These are phyloP conservation scores for Emmelina monodactyla DNA, from an alignment of 2,888 invertebrate genomes.

Conservation along the genomic window DNA sequence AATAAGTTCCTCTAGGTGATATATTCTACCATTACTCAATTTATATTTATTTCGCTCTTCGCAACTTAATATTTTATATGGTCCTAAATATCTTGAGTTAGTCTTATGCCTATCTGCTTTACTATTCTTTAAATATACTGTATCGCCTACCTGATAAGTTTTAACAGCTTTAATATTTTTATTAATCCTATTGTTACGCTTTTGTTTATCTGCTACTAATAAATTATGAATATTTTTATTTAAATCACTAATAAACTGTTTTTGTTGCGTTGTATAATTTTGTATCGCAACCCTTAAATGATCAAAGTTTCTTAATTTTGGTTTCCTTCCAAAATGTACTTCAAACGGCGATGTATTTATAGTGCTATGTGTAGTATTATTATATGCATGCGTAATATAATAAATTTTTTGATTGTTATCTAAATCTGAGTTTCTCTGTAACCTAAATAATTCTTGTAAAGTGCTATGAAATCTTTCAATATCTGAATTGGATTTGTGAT, in stretches of 20 bases:
- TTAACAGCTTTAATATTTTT: not conserved
- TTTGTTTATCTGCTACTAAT: not conserved
- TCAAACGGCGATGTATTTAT: slow-evolving; percentile 10
- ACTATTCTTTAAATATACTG: slow-evolving; percentile 10
- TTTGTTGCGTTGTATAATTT: slow-evolving; percentile 4
- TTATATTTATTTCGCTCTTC: slow-evolving; percentile 8
- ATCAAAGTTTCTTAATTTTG: slow-evolving; percentile 10
- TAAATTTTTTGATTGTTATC: slow-evolving; percentile 8
- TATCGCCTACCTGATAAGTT: slow-evolving; percentile 1
- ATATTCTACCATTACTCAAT: slow-evolving; percentile 9
- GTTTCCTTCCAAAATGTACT: slow-evolving; percentile 11
- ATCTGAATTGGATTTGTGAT: slow-evolving; percentile 15
- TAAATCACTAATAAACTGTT: slow-evolving; percentile 7
- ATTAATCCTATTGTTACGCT: not conserved
- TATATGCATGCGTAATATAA: slow-evolving; percentile 10
- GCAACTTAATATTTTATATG: not conserved
- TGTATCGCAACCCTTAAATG: slow-evolving; percentile 4
- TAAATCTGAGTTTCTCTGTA: slow-evolving; percentile 6
- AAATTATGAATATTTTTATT: not conserved
- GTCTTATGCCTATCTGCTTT: slow-evolving; percentile 7
- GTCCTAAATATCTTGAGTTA: not conserved
- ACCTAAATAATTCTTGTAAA: slow-evolving; percentile 9
- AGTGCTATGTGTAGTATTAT: slow-evolving; percentile 8
- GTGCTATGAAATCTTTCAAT: slow-evolving; percentile 15
- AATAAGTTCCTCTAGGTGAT: slow-evolving; percentile 12